Conservation (phyloP, 2,888 invertebrate genomes). For the Aproaerema taeniolella region DNA sequence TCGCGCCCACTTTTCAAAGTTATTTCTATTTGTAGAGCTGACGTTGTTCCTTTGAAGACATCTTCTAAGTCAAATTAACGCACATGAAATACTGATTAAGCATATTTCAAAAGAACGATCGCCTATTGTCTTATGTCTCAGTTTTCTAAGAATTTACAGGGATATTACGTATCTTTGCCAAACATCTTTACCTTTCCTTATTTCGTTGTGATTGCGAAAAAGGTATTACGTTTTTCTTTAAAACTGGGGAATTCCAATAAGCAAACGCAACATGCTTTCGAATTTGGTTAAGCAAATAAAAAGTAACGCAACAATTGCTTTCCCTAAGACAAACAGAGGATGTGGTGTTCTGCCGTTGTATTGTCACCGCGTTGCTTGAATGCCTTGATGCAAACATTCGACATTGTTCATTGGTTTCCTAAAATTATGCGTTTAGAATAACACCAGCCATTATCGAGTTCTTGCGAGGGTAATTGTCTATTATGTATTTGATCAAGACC, state of each 20-base stretch:
- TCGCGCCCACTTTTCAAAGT: too few relatives aligned
- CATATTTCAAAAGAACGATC: too few relatives aligned
- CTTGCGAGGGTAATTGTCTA: too few relatives aligned
- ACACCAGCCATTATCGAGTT: too few relatives aligned
- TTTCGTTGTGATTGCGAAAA: slow-evolving; percentile 17
- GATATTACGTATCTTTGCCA: background rate
- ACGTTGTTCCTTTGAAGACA: too few relatives aligned
- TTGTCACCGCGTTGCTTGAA: slow-evolving; percentile 47
- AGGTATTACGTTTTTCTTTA: slow-evolving; percentile 16
- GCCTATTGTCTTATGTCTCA: too few relatives aligned
- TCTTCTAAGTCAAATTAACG: too few relatives aligned
- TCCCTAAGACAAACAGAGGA: slow-evolving; percentile 67
- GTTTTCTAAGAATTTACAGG: too few relatives aligned
- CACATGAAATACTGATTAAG: too few relatives aligned
- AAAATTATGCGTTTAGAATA: slow-evolving; percentile 31
- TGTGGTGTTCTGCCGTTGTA: slow-evolving; percentile 54
- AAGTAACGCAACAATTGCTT: slow-evolving; percentile 54
- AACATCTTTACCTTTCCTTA: background rate
- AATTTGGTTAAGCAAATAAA: slow-evolving; percentile 57
- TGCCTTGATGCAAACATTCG: slow-evolving; percentile 30
- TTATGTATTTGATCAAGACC: too few relatives aligned
- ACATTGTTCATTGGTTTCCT: slow-evolving; percentile 36
- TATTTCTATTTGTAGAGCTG: too few relatives aligned
- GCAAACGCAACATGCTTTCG: slow-evolving; percentile 47
- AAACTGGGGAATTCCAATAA: slow-evolving; percentile 26